phyloP scores from a whole-genome alignment of 2,797 vertebrate genomes.

The Tachyglossus aculeatus region DNA sequence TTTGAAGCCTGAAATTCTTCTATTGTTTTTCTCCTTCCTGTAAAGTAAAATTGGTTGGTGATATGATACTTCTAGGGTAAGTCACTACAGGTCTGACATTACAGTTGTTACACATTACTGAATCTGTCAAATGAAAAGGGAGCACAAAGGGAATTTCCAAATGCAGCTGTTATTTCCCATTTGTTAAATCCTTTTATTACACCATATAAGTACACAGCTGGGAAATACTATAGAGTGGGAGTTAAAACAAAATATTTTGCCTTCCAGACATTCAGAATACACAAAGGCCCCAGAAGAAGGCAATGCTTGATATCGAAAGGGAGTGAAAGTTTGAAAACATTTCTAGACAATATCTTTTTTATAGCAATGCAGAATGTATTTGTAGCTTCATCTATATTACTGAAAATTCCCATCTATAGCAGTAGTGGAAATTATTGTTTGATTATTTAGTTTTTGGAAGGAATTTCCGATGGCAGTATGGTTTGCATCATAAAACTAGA shows the following conservation, averaged over 20 bases:
- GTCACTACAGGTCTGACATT: conserved; percentile 73
- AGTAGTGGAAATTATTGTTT: conserved; percentile 9
- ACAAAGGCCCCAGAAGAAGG: conserved; percentile 74
- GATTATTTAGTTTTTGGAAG: conserved; percentile 28
- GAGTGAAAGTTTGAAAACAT: conserved; percentile 77
- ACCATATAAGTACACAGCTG: conserved; percentile 79
- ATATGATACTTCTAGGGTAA: conserved; percentile 59
- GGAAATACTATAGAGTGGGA: conserved; percentile 76
- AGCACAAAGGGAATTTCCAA: conserved; percentile 77
- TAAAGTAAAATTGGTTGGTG: conserved; percentile 58
- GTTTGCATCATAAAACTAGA: background rate
- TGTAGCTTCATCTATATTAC: conserved; percentile 52
- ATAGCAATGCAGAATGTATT: conserved; percentile 48
- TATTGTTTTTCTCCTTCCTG: conserved; percentile 46
- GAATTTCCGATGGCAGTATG: conserved; percentile 30
- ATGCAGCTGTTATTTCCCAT: conserved; percentile 80
- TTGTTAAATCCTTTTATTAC: conserved; percentile 80
- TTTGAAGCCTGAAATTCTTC: conserved; percentile 42
- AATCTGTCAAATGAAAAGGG: conserved; percentile 74
- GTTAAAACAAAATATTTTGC: conserved; percentile 83
- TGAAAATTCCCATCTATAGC: conserved; percentile 41
- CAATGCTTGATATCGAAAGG: conserved; percentile 74
- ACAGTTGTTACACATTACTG: conserved; percentile 74
- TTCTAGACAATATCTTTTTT: conserved; percentile 65
- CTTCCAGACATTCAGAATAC: conserved; percentile 75